Evolutionary conservation across 2,888 invertebrate species (phyloP), one percentile per base, ranked within the genome.

Genomic region (Conchocele bisecta): DNA sequence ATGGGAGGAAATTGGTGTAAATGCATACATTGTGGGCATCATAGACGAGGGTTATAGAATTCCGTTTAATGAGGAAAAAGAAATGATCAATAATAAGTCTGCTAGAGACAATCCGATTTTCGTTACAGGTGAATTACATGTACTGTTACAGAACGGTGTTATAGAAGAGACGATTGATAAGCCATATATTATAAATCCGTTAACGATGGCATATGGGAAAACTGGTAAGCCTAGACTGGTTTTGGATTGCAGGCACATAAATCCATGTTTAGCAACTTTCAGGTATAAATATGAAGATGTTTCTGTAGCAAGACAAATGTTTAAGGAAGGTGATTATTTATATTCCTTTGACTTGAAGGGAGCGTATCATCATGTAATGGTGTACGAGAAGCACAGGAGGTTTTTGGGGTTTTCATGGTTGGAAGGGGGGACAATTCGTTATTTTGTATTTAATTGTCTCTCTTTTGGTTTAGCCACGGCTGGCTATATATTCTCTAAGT

Each of bases 401-500:
- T 64, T 26, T 60, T 28, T 46, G 11, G 46, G 46, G 5, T 46
- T 46, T 46, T 20, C 4, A 5, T 5, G 5, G 4, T 9, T 20
- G 6, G 17, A 46, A 20, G 46, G 15, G 5, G 20, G 17, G 20
- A 15, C 15, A 22, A 22, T 5, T 7, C 22, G 17, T 2, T 72
- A 63, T 54, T 81, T 53, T 39, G 64, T 70, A 9, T 81, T 66
- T 13, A 68, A 54, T 22, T 77, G 67, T 33, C 44, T 80, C 20
- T 37, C 68, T 6, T 80, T 70, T 54, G 75, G 72, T 20, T 37
- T 80, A 9, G 54, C 72, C n/a, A 70, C 59, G 0, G 61, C 74
- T 7, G 68, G 75, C 11, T 70, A 35, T 48, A 75, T 75, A 17
- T 79, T 73, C 54, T 63, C 73, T 5, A 74, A 79, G 37, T 20